Evolutionary conservation across 2,888 invertebrate genomes (phyloP), one percentile per base, ranked within the genome.

Genomic region (Microchrysa polita): DNA sequence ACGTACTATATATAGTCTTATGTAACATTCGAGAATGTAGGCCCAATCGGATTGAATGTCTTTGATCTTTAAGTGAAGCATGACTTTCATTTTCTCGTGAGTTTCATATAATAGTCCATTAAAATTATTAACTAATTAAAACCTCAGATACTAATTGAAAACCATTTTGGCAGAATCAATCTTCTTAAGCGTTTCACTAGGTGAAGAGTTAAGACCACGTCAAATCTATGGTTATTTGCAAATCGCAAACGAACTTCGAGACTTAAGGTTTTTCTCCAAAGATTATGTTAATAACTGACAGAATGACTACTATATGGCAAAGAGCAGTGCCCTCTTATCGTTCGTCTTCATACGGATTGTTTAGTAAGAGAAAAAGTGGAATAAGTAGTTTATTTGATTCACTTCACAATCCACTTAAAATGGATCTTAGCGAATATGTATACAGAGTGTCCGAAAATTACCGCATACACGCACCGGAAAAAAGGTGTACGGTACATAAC

Each of bases 51-150:
- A 20, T 55, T 16, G 18, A 0, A 34, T 48, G 16, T n/a, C 12
- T n/a, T 48, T n/a, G 48, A 18, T 65, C n/a, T 34, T 34, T 69
- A 57, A 69, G 69, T 57, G 57, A 57, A 69, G 57, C 69, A 42
- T 69, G 69, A 69, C 69, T 69, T 69, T 69, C 69, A 69, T 44
- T 69, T 69, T 67, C 67, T 34, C 14, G 20, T 10, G 22, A 1
- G 16, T n/a, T 55, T 55, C 69, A 57, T 57, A 57, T 67, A 74
- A 74, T 69, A 52, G 52, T 74, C 71, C 71, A 71, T 63, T 74
- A 71, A 74, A 71, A 71, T 69, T 63, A 74, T 74, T 71, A 71
- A 55, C 74, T 71, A 63, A 74, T 74, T 74, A 74, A 71, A 71
- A 34, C 65, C 53, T 16, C 18, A 5, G 42, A 44, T 40, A 14